Conservation (phyloP, 2,113 vertebrate species). For the Furnarius figulus region DNA sequence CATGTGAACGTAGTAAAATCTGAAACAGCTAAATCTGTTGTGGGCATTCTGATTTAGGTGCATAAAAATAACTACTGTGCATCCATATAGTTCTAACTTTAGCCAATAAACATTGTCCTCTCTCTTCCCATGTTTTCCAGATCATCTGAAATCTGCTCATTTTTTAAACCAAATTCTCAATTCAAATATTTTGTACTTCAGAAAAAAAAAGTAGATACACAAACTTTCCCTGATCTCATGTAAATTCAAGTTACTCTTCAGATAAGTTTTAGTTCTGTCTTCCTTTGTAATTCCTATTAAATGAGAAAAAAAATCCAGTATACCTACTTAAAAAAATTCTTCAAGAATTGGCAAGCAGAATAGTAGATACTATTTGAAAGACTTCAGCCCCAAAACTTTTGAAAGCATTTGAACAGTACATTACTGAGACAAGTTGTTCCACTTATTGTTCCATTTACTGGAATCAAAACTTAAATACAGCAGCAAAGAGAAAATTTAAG, state of each 20-base stretch:
- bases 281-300: not conserved
- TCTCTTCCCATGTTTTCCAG: not conserved
- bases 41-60: not conserved
- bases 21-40: not conserved
- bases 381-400: not conserved
- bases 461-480: not conserved
- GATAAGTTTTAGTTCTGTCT: not conserved
- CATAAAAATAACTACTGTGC: not conserved
- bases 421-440: not conserved
- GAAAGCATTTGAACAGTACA: not conserved
- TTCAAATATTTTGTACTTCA: not conserved
- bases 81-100: not conserved
- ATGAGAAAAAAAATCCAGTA: not conserved
- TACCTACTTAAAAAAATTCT: not conserved
- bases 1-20: not conserved
- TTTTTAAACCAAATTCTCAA: not conserved
- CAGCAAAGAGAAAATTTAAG: not conserved
- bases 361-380: rapidly evolving
- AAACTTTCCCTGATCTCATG: not conserved
- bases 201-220: not conserved
- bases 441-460: not conserved
- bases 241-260: not conserved
- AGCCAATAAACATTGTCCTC: not conserved
- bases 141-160: not conserved
- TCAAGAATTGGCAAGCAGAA: not conserved